These are phyloP conservation scores for Tetheella fluctuosa DNA, from an alignment of 2,888 invertebrate species.

Conservation along the genomic window DNA sequence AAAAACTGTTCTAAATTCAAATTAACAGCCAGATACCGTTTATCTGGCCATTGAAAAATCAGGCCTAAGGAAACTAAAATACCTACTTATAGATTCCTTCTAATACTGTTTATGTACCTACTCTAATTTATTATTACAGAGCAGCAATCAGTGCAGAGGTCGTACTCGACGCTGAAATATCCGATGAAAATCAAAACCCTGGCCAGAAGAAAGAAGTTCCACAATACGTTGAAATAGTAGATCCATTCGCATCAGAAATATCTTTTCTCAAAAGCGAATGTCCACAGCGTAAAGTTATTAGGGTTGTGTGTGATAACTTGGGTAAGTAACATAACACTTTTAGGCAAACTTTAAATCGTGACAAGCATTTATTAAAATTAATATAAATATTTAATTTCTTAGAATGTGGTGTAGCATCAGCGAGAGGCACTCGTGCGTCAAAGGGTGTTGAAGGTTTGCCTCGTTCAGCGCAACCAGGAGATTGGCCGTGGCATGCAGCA, in stretches of 20 bases:
- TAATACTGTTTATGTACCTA: too few species aligned
- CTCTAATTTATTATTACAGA: constrained; percentile 76
- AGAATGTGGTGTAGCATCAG: constrained; percentile 89
- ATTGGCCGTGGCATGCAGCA: constrained; percentile 97
- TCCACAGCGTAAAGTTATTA: constrained; percentile 89
- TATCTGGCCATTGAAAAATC: too few species aligned
- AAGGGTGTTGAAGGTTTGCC: constrained; percentile 83
- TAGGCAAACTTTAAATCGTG: not conserved
- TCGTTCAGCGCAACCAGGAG: constrained; percentile 91
- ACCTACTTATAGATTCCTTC: too few species aligned
- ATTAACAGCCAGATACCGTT: too few species aligned
- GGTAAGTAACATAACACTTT: constrained; percentile 77
- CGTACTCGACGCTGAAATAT: constrained; percentile 86
- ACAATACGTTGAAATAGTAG: constrained; percentile 91
- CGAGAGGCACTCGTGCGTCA: constrained; percentile 74
- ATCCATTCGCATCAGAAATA: constrained; percentile 91
- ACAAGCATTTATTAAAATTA: not conserved
- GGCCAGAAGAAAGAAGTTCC: constrained; percentile 64
- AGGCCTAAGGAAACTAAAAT: too few species aligned
- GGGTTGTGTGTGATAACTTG: constrained; percentile 90
- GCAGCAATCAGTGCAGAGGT: constrained; percentile 88
- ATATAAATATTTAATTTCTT: constrained; percentile 17
- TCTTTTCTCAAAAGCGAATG: constrained; percentile 91
- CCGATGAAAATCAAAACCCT: constrained; percentile 78
- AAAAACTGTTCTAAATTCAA: too few species aligned